Conservation (phyloP, 2,888 invertebrate species). For the Coecobrya sp. region DNA sequence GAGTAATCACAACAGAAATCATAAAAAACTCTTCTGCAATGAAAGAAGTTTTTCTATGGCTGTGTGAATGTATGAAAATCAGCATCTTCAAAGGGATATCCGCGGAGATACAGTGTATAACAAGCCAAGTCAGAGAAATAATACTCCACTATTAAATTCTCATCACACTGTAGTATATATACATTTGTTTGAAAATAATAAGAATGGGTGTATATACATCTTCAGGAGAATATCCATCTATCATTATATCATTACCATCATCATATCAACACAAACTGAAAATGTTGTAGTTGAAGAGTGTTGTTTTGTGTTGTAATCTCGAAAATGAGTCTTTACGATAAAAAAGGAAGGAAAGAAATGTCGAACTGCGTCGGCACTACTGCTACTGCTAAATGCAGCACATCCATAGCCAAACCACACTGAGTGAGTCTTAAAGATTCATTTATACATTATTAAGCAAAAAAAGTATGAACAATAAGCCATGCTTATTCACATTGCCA, state of each 20-base stretch:
- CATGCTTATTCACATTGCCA: background rate
- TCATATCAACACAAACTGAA: constrained; percentile 37
- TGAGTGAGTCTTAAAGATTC: constrained; percentile 43
- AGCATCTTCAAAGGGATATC: constrained; percentile 25
- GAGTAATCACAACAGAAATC: constrained; percentile 59
- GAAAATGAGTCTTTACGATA: constrained; percentile 30
- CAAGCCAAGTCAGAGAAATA: background rate
- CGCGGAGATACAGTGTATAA: background rate
- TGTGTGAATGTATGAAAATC: constrained; percentile 22
- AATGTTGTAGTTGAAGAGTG: background rate
- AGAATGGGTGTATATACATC: background rate
- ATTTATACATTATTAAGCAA: constrained; percentile 49
- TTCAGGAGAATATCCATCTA: constrained; percentile 38
- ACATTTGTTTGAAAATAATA: background rate
- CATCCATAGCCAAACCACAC: background rate
- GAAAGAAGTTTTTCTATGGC: constrained; percentile 13
- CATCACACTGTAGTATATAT: background rate
- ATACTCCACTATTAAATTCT: background rate
- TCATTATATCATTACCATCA: background rate
- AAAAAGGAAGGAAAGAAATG: constrained; percentile 59
- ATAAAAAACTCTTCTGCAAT: constrained; percentile 23
- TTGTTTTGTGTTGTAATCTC: constrained; percentile 16
- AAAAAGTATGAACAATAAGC: constrained; percentile 23
- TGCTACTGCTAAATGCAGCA: background rate
- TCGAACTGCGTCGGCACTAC: constrained; percentile 44